Conservation (phyloP, 2,797 vertebrate species). For the Clamator glandarius region DNA sequence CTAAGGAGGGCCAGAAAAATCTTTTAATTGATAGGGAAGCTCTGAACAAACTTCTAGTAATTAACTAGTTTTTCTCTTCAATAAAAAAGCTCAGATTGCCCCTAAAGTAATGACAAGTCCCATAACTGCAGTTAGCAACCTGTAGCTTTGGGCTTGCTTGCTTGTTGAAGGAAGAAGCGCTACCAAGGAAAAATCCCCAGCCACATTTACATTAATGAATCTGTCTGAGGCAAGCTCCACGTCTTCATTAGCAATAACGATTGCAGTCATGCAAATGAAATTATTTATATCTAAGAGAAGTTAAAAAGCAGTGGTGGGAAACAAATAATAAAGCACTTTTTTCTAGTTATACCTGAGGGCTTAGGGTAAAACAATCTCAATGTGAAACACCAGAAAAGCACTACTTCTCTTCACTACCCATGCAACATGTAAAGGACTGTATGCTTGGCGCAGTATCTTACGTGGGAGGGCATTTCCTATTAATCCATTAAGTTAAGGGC, state of each 20-base stretch:
- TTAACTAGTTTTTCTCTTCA: background rate
- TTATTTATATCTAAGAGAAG: background rate
- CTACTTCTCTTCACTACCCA: background rate
- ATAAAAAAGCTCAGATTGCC: background rate
- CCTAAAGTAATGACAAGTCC: background rate
- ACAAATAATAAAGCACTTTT: background rate
- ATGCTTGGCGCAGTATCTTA: background rate
- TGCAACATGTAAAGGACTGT: background rate
- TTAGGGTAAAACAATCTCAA: background rate
- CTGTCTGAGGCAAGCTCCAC: background rate
- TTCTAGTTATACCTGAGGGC: background rate
- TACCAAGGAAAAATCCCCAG: background rate
- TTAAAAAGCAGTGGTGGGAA: background rate
- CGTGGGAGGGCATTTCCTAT: background rate
- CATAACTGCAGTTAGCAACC: background rate
- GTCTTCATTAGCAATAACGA: background rate
- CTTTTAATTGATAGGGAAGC: background rate
- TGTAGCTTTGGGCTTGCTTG: background rate
- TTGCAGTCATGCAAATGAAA: background rate
- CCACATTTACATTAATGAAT: background rate
- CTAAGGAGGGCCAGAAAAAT: background rate
- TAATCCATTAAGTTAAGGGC: background rate
- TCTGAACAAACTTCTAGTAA: background rate
- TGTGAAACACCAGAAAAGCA: background rate
- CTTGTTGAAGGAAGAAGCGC: background rate